phyloP scores from a whole-genome alignment of 2,888 invertebrate species.

The Tipula confusa region DNA sequence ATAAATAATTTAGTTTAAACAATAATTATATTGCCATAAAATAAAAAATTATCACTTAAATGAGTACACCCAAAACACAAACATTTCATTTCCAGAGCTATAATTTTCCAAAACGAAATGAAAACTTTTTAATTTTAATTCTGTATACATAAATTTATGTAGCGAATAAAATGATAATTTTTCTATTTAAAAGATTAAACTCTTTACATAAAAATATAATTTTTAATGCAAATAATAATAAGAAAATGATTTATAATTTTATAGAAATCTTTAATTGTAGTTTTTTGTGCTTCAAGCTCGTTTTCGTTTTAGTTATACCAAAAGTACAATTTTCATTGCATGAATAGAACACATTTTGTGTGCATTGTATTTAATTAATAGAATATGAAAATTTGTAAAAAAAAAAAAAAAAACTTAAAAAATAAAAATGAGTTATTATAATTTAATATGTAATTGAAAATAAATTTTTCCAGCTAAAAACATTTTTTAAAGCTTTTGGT shows the following conservation, averaged over 20 bases:
- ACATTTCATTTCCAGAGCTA: conserved; percentile 12
- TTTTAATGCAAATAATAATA: neutral
- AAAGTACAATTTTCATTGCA: neutral
- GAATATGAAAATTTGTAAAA: neutral
- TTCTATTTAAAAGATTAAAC: conserved; percentile 7
- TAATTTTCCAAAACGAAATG: neutral
- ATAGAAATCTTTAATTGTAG: neutral
- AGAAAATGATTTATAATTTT: conserved; percentile 20
- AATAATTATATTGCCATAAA: neutral
- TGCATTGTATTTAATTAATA: neutral
- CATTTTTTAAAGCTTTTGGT: neutral
- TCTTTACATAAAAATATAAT: neutral
- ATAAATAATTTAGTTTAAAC: neutral
- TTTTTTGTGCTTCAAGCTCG: neutral
- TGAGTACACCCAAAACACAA: neutral
- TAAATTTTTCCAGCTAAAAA: neutral
- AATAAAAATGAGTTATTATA: neutral
- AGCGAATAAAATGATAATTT: conserved; percentile 12
- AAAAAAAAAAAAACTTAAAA: neutral
- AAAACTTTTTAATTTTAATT: neutral
- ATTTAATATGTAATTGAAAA: neutral
- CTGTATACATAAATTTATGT: neutral
- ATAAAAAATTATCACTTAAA: neutral
- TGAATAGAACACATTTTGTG: neutral
- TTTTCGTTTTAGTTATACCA: neutral